Evolutionary conservation across 2,113 vertebrate species (phyloP).

Genomic region (Phrynosoma blainvillii): DNA sequence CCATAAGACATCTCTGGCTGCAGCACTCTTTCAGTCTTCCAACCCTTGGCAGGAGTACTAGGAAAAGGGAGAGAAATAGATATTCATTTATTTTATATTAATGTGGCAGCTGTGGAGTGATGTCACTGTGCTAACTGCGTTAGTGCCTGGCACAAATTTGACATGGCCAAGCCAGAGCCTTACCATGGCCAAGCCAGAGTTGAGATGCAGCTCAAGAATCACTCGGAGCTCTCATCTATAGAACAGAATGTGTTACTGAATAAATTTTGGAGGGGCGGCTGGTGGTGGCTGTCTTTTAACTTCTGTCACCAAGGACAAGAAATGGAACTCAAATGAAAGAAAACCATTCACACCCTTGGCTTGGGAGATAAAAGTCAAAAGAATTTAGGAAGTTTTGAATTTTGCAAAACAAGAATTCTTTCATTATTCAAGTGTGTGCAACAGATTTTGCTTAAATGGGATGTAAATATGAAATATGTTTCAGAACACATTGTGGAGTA

Average conservation of each 20-base stretch:
- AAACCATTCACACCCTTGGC: fast-evolving
- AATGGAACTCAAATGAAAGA: neutral
- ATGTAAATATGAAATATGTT: neutral
- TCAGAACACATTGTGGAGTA: neutral
- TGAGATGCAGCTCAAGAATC: neutral
- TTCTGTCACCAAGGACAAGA: neutral
- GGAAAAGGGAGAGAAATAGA: neutral
- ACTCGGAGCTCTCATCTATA: neutral
- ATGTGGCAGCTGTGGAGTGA: neutral
- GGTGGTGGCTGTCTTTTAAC: neutral
- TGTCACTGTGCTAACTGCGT: neutral
- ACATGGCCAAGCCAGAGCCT: no score
- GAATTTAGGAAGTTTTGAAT: neutral
- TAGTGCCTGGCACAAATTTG: neutral
- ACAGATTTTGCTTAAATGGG: neutral
- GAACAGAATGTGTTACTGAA: neutral
- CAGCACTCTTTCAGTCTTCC: neutral
- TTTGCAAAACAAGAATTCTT: neutral
- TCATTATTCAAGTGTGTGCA: neutral
- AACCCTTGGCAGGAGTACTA: neutral
- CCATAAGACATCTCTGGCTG: neutral
- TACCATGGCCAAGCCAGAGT: no score
- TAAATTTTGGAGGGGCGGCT: neutral
- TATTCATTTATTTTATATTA: neutral
- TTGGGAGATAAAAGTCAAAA: conserved; percentile 11